Conservation (phyloP, 1,140 invertebrate genomes). For the Formica selysi region DNA sequence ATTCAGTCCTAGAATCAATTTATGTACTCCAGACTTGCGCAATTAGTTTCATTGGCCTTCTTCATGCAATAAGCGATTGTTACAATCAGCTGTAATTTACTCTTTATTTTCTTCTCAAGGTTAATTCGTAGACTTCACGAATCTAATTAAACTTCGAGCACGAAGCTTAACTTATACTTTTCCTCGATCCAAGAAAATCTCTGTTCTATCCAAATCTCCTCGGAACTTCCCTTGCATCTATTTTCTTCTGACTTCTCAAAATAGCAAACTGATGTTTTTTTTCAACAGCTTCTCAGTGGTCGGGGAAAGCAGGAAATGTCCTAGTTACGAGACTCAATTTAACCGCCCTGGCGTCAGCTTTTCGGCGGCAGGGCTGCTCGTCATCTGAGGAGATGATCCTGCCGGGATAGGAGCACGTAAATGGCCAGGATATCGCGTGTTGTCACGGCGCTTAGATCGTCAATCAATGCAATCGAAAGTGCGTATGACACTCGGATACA, state of each 20-base stretch:
- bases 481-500: slow-evolving; percentile 50
- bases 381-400: slow-evolving; percentile 84
- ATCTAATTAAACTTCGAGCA: slow-evolving; percentile 1
- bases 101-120: slow-evolving; percentile 8
- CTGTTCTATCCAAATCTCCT: neutral
- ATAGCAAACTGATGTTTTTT: neutral
- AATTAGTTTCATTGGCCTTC: slow-evolving; percentile 25
- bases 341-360: slow-evolving; percentile 80
- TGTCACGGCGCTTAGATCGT: slow-evolving; percentile 30
- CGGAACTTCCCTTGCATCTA: neutral
- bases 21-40: neutral
- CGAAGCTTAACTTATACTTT: neutral
- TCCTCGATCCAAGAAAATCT: neutral
- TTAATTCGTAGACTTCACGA: neutral
- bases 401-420: slow-evolving; percentile 73
- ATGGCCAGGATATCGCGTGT: slow-evolving; percentile 63
- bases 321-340: slow-evolving; percentile 64
- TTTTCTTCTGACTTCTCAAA: neutral
- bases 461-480: slow-evolving; percentile 42
- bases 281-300: neutral
- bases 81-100: neutral
- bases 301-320: neutral
- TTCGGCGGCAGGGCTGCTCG: slow-evolving; percentile 81
- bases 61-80: neutral
- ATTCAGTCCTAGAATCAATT: slow-evolving; percentile 15